These are phyloP conservation scores for Nothobranchius furzeri DNA, from an alignment of 2,113 vertebrate genomes.

Conservation along the genomic window DNA sequence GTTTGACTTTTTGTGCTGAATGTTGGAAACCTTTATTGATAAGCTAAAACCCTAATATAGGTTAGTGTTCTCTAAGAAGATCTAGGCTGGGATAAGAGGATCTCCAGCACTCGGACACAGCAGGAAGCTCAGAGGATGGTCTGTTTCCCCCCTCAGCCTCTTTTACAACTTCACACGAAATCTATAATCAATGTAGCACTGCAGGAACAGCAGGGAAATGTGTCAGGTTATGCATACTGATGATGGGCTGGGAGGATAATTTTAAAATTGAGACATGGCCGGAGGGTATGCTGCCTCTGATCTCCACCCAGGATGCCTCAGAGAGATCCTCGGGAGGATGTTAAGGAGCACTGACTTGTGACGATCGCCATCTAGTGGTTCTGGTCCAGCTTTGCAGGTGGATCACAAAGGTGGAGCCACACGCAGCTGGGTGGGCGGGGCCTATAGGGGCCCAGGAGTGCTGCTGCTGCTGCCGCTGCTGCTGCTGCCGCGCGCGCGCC, in stretches of 20 bases:
- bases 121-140: constrained; percentile 27
- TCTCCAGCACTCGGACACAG: constrained; percentile 26
- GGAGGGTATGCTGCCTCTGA: constrained; percentile 7
- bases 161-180: constrained; percentile 32
- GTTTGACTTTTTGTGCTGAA: not conserved
- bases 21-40: constrained; percentile 7
- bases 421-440: not conserved
- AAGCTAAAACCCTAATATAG: constrained; percentile 29
- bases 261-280: constrained; percentile 34
- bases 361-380: constrained; percentile 28
- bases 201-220: constrained; percentile 2
- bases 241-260: constrained; percentile 8
- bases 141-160: constrained; percentile 16
- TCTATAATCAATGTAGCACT: constrained; percentile 8
- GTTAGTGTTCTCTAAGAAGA: constrained; percentile 22
- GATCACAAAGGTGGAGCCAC: constrained; percentile 5
- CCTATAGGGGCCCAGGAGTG: no score
- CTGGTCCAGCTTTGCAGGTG: not conserved
- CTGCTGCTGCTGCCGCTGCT: not conserved
- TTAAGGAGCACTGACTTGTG: constrained; percentile 16
- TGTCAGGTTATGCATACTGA: constrained; percentile 20
- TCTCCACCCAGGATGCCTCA: constrained; percentile 1
- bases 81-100: constrained; percentile 33
- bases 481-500: not conserved
- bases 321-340: not conserved